phyloP scores from a whole-genome alignment of 2,797 vertebrate genomes.

The Mastacembelus armatus region DNA sequence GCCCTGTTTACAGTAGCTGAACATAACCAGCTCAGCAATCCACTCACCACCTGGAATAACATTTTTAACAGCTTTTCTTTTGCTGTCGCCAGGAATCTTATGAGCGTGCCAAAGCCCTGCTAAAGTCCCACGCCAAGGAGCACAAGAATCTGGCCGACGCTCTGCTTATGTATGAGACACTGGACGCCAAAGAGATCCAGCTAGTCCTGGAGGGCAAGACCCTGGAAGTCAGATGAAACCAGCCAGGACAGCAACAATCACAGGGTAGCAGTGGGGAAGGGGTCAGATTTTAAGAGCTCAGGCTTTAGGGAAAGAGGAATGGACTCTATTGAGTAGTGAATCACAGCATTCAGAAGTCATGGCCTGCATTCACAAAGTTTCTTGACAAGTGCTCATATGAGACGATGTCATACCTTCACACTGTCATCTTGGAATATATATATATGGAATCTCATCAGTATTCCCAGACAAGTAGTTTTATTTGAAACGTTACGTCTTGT shows the following conservation, averaged over 20 bases:
- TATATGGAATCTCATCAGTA: conserved; percentile 21
- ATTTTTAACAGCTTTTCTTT: background rate
- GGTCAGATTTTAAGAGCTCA: conserved; percentile 33
- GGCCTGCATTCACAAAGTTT: conserved; percentile 12
- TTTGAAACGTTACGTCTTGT: conserved; percentile 1
- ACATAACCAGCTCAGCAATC: background rate
- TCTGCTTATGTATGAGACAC: conserved; percentile 94
- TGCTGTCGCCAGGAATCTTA: conserved; percentile 89
- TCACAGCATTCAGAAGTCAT: background rate
- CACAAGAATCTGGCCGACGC: conserved; percentile 96
- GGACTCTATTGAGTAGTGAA: conserved; percentile 9
- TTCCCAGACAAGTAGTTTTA: conserved; percentile 11
- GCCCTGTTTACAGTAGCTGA: background rate
- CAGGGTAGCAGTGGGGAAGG: background rate
- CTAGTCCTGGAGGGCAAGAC: conserved; percentile 94
- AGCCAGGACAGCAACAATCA: conserved; percentile 7
- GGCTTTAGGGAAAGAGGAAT: conserved; percentile 8
- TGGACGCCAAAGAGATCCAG: conserved; percentile 97
- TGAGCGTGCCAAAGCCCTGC: conserved; percentile 92
- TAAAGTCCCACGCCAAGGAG: conserved; percentile 93
- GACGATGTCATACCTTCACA: conserved; percentile 20
- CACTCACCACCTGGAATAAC: background rate
- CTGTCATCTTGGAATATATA: conserved; percentile 42
- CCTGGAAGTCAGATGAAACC: conserved; percentile 89
- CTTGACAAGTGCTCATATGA: conserved; percentile 6